Base-by-base conservation (phyloP, 1,140 invertebrate genomes). In the Portunus trituberculatus region DNA sequence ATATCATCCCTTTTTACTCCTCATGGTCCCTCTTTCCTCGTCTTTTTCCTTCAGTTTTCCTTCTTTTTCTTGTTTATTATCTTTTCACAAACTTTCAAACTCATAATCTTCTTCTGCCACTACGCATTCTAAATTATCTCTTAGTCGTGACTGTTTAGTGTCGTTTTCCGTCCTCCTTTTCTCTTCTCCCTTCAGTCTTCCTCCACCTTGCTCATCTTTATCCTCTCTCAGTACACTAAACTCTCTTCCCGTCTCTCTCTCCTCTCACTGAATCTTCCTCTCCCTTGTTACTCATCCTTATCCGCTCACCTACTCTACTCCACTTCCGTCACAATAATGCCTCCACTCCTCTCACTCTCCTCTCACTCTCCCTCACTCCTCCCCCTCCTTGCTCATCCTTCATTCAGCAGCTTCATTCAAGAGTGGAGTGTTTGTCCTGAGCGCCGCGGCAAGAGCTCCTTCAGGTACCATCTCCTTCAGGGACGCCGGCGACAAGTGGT, bases 361-460 rank as follows among this genome's bases (percentile, higher is more conserved):
- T 45, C 32, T 10, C 25, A 6, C 87, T 45, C 39, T 12, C 25
- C 7, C 25, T 45, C 87, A 31, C 31, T 12, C 32, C 87, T 25
- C 32, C 28, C 46, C 32, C 87, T 45, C 32, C 39, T 31, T 86
- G 83, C 32, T 86, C 83, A 29, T 86, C 83, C 83, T 86, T 86
- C 83, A 86, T 86, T 29, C 32, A 86, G 83, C 83, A 86, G 83
- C 12, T 86, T 25, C 52, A 59, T 59, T 59, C 52, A 59, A 10
- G 20, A 20, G 52, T 59, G 12, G 52, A 59, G 52, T 59, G 52
- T 59, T 32, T 84, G 83, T 4, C n/a, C 31, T 84, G 14, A n/a
- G 83, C 83, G 83, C 12, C 83, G 83, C n/a, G 83, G 16, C 45
- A 39, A 89, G 87, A n/a, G 87, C 39, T 39, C 20, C 87, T 89